Evolutionary conservation across 2,797 vertebrate genomes (phyloP).

Genomic region (Propithecus deckenii): DNA sequence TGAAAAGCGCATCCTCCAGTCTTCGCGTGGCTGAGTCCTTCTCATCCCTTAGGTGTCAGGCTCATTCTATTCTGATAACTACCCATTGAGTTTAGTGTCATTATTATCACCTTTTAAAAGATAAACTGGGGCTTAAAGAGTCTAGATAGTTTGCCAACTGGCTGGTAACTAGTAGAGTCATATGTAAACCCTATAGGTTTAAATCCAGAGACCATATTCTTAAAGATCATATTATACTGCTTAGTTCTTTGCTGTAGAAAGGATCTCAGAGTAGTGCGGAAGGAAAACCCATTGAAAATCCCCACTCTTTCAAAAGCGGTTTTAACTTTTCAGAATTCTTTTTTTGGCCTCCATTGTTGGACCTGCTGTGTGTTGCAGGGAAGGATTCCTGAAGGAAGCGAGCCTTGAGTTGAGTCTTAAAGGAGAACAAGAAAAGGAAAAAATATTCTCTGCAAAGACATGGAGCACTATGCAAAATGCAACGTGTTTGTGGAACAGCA

Average conservation of each 20-base stretch:
- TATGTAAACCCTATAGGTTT: neutral
- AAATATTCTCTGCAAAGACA: neutral
- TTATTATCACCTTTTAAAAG: neutral
- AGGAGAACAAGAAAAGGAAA: neutral
- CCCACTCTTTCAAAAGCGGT: neutral
- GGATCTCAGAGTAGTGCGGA: neutral
- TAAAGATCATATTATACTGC: neutral
- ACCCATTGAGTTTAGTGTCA: neutral
- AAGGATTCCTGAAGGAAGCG: neutral
- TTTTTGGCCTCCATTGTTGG: neutral
- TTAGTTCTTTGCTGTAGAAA: neutral
- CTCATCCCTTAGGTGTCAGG: neutral
- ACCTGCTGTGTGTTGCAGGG: neutral
- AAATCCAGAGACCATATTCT: neutral
- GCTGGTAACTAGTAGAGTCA: neutral
- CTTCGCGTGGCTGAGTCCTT: neutral
- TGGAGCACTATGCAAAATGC: neutral
- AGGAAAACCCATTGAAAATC: neutral
- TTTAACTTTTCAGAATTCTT: slow-evolving; percentile 6
- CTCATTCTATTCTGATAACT: slow-evolving; percentile 31
- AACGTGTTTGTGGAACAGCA: neutral
- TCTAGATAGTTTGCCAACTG: neutral
- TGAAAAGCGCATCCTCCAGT: neutral
- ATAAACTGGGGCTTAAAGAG: neutral
- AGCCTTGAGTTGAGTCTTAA: neutral